A percentile compares a stretch with the other conserved stretches of the same genome.
Evolutionary conservation across 2,888 invertebrate species (phyloP).

Genomic region (Caenorhabditis virilis): DNA sequence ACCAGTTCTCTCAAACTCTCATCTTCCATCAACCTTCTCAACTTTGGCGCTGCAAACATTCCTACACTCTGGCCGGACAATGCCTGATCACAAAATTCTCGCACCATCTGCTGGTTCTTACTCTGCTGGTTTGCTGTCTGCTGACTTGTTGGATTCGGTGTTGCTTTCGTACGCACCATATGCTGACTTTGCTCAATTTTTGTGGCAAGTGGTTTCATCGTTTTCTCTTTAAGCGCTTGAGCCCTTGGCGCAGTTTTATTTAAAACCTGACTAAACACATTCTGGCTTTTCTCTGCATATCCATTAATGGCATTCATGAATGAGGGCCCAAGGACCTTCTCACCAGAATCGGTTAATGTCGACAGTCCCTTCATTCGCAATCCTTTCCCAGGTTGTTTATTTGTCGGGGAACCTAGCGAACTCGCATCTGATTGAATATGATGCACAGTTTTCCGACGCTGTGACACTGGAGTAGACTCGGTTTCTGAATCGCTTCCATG

Average conservation of each 20-base stretch:
- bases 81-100: slow-evolving; percentile 73
- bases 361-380: slow-evolving; percentile 54
- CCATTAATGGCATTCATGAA: slow-evolving; percentile 65
- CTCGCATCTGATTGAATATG: slow-evolving; percentile 12
- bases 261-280: slow-evolving; percentile 62
- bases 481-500: slow-evolving; percentile 48
- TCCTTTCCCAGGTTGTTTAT: slow-evolving; percentile 17
- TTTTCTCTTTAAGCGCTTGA: slow-evolving; percentile 65
- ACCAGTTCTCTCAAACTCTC: slow-evolving; percentile 96
- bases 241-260: slow-evolving; percentile 68
- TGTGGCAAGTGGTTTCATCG: slow-evolving; percentile 63
- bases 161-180: slow-evolving; percentile 51
- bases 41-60: slow-evolving; percentile 81
- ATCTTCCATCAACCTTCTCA: slow-evolving; percentile 84
- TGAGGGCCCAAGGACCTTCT: slow-evolving; percentile 62
- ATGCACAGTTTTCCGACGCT: slow-evolving; percentile 36
- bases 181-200: slow-evolving; percentile 65
- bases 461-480: slow-evolving; percentile 54
- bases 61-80: slow-evolving; percentile 91
- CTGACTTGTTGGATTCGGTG: slow-evolving; percentile 44
- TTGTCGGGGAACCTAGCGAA: slow-evolving; percentile 35
- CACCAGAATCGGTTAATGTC: slow-evolving; percentile 56
- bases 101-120: slow-evolving; percentile 67
- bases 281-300: slow-evolving; percentile 67
- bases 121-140: slow-evolving; percentile 63